Conservation (phyloP, 2,888 invertebrate genomes). For the Synanthedon myopaeformis region DNA sequence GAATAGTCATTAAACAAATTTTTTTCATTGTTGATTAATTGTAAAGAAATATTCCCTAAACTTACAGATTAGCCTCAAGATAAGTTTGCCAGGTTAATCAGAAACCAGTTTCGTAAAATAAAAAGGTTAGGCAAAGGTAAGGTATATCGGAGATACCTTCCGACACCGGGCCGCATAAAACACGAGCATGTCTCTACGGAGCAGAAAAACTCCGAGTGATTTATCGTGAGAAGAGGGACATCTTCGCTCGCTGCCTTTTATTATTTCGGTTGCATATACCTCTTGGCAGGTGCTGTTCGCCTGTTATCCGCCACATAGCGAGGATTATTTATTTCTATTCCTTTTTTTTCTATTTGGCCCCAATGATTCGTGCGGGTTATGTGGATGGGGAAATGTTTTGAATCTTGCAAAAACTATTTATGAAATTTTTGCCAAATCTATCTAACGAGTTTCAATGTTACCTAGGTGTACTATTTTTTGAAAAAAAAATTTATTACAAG, state of each 20-base stretch:
- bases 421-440: too few relatives aligned
- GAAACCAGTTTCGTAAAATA: background rate
- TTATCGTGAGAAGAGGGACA: constrained; percentile 59
- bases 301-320: constrained; percentile 17
- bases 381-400: too few relatives aligned
- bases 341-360: constrained; percentile 4
- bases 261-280: constrained; percentile 24
- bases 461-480: too few relatives aligned
- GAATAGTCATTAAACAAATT: too few relatives aligned
- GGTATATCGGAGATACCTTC: constrained; percentile 17
- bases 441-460: too few relatives aligned
- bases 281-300: constrained; percentile 27
- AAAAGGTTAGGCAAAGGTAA: background rate
- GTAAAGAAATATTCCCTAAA: background rate
- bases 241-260: constrained; percentile 33
- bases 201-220: constrained; percentile 47
- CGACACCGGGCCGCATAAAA: constrained; percentile 38
- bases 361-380: too few relatives aligned
- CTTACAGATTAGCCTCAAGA: background rate
- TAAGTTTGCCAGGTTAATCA: background rate
- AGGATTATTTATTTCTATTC: constrained; percentile 13
- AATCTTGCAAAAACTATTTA: too few relatives aligned
- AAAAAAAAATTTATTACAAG: too few relatives aligned
- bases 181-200: constrained; percentile 36
- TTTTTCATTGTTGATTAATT: background rate